phyloP scores from a whole-genome alignment of 2,888 invertebrate genomes.

The Pyrochroa serraticornis region DNA sequence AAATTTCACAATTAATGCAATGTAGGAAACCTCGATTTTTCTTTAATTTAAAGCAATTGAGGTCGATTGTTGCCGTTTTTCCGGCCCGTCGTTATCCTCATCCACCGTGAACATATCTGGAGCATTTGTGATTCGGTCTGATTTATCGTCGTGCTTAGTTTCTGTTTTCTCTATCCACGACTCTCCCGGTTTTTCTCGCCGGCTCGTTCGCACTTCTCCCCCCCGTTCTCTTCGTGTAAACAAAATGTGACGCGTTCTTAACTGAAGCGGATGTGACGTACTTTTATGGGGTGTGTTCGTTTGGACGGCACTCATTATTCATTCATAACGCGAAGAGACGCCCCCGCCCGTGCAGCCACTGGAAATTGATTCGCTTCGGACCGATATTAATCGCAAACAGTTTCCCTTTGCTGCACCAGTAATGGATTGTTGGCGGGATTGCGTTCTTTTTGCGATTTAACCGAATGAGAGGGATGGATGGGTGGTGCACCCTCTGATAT shows the following conservation, averaged over 20 bases:
- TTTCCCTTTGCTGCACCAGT: too few relatives aligned
- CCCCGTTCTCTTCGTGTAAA: conserved; percentile 28
- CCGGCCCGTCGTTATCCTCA: conserved; percentile 14
- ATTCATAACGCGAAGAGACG: conserved; percentile 41
- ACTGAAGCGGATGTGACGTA: conserved; percentile 41
- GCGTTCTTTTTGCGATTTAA: too few relatives aligned
- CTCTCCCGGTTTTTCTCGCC: conserved; percentile 13
- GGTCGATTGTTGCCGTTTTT: conserved; percentile 26
- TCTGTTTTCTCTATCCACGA: conserved; percentile 23
- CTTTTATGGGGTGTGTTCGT: conserved; percentile 39
- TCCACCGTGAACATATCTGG: conserved; percentile 24
- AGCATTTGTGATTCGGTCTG: conserved; percentile 27
- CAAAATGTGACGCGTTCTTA: conserved; percentile 28
- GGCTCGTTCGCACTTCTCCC: conserved; percentile 24
- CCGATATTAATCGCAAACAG: too few relatives aligned
- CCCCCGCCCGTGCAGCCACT: too few relatives aligned
- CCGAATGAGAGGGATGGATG: too few relatives aligned
- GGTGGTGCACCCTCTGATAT: too few relatives aligned
- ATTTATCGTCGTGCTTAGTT: conserved; percentile 24
- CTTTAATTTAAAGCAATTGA: conserved; percentile 32
- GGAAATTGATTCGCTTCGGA: too few relatives aligned
- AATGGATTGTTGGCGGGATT: too few relatives aligned
- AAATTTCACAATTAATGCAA: too few relatives aligned
- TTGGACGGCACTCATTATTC: conserved; percentile 43
- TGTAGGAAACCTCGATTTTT: too few relatives aligned